A percentile compares a stretch with the other conserved stretches of the same genome.
Evolutionary conservation across 2,797 vertebrate genomes (phyloP).

Genomic region (Smutsia gigantea): DNA sequence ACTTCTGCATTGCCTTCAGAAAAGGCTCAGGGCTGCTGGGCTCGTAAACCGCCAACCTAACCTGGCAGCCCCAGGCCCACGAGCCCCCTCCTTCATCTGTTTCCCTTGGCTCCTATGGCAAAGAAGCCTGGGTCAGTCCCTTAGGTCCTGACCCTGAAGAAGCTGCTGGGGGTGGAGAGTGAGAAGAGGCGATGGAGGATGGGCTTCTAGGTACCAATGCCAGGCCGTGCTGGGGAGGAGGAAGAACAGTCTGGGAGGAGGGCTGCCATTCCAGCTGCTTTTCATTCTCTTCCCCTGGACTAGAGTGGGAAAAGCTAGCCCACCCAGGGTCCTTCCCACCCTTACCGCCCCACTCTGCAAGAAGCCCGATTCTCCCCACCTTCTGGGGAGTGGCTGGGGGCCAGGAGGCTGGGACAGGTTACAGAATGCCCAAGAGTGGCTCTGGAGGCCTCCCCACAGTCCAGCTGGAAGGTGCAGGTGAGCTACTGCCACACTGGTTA

Average conservation of each 20-base stretch:
- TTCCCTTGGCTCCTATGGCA: neutral
- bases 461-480: neutral
- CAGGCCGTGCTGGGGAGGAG: neutral
- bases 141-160: slow-evolving; percentile 33
- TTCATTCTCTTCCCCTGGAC: neutral
- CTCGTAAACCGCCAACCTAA: neutral
- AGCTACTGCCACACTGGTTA: neutral
- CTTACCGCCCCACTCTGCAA: accelerated
- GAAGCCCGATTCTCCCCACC: neutral
- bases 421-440: neutral
- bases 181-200: slow-evolving; percentile 37
- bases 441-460: neutral
- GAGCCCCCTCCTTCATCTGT: neutral
- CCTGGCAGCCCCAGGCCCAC: neutral
- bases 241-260: neutral
- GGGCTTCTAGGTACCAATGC: slow-evolving; percentile 51
- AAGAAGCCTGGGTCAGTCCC: neutral
- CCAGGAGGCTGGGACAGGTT: neutral
- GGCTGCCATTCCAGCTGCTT: neutral
- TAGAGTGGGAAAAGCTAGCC: neutral
- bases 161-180: neutral
- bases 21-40: neutral
- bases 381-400: neutral
- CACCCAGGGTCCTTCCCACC: neutral
- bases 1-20: neutral